Percentiles rank a stretch among this genome's conserved stretches.
Conservation (phyloP, 2,113 vertebrate species). For the Bufo gargarizans region DNA sequence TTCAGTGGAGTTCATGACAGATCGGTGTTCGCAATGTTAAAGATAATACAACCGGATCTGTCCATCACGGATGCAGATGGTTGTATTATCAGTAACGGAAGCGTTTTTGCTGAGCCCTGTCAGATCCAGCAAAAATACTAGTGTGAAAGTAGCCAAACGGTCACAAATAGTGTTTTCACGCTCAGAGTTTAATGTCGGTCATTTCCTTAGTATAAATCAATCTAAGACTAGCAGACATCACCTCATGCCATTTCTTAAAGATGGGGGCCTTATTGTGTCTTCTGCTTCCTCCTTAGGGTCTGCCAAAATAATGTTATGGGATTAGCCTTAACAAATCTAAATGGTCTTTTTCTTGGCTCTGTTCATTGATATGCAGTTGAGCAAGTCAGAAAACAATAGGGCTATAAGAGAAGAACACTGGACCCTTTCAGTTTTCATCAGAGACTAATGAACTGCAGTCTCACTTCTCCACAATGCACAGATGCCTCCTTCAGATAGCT, state of each 20-base stretch:
- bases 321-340: slow-evolving; percentile 12
- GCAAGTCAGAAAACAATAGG: slow-evolving; percentile 32
- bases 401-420: slow-evolving; percentile 40
- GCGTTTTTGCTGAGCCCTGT: no score
- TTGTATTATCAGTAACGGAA: no score
- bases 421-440: slow-evolving; percentile 7
- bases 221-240: background rate
- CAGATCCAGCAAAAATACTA: no score
- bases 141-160: background rate
- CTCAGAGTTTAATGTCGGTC: slow-evolving; percentile 7
- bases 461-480: slow-evolving; percentile 16
- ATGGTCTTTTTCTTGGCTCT: slow-evolving; percentile 33
- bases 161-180: background rate
- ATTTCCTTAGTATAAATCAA: background rate
- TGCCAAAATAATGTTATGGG: slow-evolving; percentile 3
- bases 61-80: no score
- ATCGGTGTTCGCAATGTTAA: no score
- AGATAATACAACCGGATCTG: no score
- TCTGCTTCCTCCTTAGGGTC: slow-evolving; percentile 24
- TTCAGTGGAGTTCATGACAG: no score
- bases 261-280: slow-evolving; percentile 27
- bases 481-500: slow-evolving; percentile 31
- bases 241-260: slow-evolving; percentile 7
- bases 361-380: slow-evolving; percentile 36
- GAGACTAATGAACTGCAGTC: slow-evolving; percentile 45